Base-by-base conservation (phyloP, 2,797 vertebrate species). In the Alcedo quadribrachys region DNA sequence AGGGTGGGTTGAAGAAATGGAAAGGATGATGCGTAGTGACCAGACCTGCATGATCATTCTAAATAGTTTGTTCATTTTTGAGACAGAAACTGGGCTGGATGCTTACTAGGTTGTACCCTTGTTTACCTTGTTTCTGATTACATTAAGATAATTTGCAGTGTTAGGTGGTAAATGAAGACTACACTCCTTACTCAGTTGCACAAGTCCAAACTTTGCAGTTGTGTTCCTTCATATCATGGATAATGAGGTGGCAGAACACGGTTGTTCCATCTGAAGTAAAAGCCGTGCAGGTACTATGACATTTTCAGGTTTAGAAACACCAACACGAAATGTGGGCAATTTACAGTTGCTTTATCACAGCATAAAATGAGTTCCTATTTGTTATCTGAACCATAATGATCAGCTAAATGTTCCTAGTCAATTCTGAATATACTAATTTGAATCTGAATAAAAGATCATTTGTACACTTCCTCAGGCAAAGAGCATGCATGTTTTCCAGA, bases 351-450 rank as follows among this genome's bases (percentile, higher is more conserved):
- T 82, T 83, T 67, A 68, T 68, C 15, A n/a, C 11, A 50, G 20
- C 5, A 0, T 46, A 78, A 85, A 87, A 87, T 50, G 37, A 78
- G 27, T 78, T 88, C 22, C 19, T 45, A 54, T 85, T 91, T 88
- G 50, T 90, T 81, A 69, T 76, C 46, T 73, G 70, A 88, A 90
- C 66, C n/a, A 10, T 58, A 90, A 86, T 65, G 25, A 90, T 84
- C 68, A 90, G n/a, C 33, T n/a, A 71, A 90, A 81, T 75, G 33
- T 86, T 88, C 63, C 51, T 24, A 83, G 42, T 83, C 1, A 11
- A 20, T 90, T 77, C 46, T 63, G 67, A 76, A 84, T 46, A 33
- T 66, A 66, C 43, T 69, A 35, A 70, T 61, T 94, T 88, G 71
- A 84, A 71, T 61, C 46, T 62, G 74, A 79, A 61, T 62, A 81